These are phyloP conservation scores for Ceyx melanurus DNA, from an alignment of 2,113 vertebrate species.

Conservation along the genomic window DNA sequence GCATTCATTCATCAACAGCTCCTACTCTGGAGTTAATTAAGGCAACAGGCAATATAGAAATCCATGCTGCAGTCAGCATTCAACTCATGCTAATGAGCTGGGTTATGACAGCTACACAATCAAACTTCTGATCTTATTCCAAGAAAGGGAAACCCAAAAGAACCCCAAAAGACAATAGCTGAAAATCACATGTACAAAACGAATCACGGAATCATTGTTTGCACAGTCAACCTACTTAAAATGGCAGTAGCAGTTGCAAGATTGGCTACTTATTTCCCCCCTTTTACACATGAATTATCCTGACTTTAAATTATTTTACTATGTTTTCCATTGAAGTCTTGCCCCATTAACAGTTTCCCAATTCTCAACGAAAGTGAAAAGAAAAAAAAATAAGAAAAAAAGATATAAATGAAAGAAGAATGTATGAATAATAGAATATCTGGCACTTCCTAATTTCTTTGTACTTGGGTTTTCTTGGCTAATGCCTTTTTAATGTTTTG, in stretches of 20 bases:
- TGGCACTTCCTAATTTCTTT: background rate
- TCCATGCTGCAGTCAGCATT: background rate
- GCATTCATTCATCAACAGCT: background rate
- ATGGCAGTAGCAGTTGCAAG: background rate
- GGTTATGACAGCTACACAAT: background rate
- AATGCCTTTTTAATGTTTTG: slow-evolving; percentile 1
- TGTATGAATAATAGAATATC: background rate
- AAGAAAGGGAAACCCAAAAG: background rate
- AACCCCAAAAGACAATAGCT: background rate
- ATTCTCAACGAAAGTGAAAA: background rate
- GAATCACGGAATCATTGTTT: background rate
- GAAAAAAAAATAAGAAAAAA: background rate
- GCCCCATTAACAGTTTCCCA: background rate
- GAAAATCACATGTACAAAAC: background rate
- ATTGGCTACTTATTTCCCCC: background rate
- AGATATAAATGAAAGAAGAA: background rate
- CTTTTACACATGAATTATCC: background rate
- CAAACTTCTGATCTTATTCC: background rate
- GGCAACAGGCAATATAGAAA: background rate
- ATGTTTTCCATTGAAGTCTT: background rate
- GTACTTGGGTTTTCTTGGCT: background rate
- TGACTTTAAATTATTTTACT: background rate
- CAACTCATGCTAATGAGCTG: background rate
- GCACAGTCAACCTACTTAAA: background rate
- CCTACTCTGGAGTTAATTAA: background rate